Evolutionary conservation across 2,113 vertebrate genomes (phyloP).

Genomic region (Dunckerocampus dactyliophorus): DNA sequence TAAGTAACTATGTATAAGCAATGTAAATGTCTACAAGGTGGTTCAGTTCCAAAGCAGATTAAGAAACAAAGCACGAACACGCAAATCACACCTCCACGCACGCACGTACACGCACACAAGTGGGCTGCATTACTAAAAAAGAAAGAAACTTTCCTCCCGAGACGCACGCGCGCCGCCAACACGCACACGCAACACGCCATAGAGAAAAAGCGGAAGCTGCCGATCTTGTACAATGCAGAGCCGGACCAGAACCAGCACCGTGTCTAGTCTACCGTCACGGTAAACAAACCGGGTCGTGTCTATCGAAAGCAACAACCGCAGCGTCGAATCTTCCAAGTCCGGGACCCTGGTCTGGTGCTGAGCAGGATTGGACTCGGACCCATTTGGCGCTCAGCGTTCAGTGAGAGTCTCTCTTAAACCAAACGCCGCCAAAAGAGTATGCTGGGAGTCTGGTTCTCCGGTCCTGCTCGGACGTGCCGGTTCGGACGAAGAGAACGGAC

Average conservation of each 20-base stretch:
- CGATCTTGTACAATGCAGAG: constrained; percentile 6
- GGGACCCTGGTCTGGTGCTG: too few species aligned
- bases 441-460: neutral
- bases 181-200: too few species aligned
- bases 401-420: neutral
- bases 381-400: neutral
- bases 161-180: neutral
- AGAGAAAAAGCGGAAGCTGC: neutral
- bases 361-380: constrained; percentile 1
- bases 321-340: too few species aligned
- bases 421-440: neutral
- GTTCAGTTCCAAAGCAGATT: too few species aligned
- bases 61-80: neutral
- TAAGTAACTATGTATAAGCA: too few species aligned
- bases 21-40: too few species aligned
- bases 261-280: neutral
- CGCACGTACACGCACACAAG: constrained; percentile 9
- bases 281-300: too few species aligned
- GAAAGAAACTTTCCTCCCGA: constrained; percentile 43
- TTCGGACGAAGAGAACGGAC: constrained; percentile 19
- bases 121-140: constrained; percentile 31
- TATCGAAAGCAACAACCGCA: too few species aligned
- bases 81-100: constrained; percentile 54
- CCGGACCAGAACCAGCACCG: constrained; percentile 5
- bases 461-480: neutral